Percentiles rank a stretch among this genome's conserved stretches.
These are phyloP conservation scores for Hemichromis elongatus DNA, from an alignment of 2,113 vertebrate species.

Conservation along the genomic window DNA sequence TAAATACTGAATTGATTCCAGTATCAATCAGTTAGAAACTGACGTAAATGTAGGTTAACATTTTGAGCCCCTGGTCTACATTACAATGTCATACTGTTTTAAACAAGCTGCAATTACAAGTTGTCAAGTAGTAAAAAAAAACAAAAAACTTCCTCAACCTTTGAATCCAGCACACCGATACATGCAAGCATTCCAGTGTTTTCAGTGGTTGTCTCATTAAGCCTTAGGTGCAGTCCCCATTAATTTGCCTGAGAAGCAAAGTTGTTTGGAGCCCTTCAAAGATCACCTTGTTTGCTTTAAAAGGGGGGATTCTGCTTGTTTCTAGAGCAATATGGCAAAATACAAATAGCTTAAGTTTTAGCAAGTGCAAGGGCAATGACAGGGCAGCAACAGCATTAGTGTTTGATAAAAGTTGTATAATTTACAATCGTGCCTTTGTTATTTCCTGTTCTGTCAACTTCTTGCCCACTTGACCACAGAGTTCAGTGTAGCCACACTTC, in stretches of 20 bases:
- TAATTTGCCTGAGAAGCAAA: background rate
- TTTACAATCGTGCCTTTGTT: background rate
- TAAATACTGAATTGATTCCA: background rate
- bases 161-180: background rate
- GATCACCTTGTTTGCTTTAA: background rate
- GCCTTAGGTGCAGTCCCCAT: background rate
- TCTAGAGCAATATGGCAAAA: background rate
- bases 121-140: background rate
- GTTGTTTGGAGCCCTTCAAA: background rate
- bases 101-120: background rate
- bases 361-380: background rate
- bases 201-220: background rate
- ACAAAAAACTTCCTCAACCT: background rate
- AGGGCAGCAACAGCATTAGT: background rate
- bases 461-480: background rate
- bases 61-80: background rate
- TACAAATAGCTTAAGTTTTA: background rate
- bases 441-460: background rate
- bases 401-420: background rate
- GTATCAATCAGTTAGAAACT: background rate
- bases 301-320: background rate
- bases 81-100: background rate
- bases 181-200: background rate
- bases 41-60: too few relatives aligned
- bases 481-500: background rate